Evolutionary conservation across 2,888 invertebrate species (phyloP).

Genomic region (Adelphocoris suturalis): DNA sequence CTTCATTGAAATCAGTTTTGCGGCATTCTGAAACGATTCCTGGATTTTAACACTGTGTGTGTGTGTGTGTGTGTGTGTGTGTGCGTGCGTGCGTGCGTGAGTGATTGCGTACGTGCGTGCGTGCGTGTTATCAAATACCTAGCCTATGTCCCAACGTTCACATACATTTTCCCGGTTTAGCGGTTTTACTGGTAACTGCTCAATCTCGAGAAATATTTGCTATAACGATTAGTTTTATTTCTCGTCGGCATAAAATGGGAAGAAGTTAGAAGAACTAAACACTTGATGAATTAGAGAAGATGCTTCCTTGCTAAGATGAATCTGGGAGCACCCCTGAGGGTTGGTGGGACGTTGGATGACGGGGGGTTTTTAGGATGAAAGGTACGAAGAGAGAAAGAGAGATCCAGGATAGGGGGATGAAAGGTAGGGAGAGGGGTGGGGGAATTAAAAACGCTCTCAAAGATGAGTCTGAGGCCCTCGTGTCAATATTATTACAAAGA

Average conservation of each 20-base stretch:
- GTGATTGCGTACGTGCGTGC: too few species aligned
- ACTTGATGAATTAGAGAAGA: slow-evolving; percentile 67
- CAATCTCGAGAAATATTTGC: too few species aligned
- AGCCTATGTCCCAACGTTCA: too few species aligned
- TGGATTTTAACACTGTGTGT: too few species aligned
- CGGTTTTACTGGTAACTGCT: too few species aligned
- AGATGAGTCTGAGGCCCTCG: slow-evolving; percentile 69
- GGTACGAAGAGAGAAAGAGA: background rate
- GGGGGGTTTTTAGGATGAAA: slow-evolving; percentile 37
- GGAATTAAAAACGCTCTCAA: slow-evolving; percentile 72
- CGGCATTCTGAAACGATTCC: too few species aligned
- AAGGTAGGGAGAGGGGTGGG: slow-evolving; percentile 32
- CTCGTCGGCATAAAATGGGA: background rate
- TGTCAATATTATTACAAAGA: slow-evolving; percentile 73
- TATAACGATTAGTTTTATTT: too few species aligned
- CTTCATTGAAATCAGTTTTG: too few species aligned
- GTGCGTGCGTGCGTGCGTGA: too few species aligned
- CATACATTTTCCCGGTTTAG: too few species aligned
- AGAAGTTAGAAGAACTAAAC: slow-evolving; percentile 53
- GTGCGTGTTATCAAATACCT: too few species aligned
- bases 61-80: too few species aligned
- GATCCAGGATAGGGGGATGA: slow-evolving; percentile 6
- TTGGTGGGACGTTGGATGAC: slow-evolving; percentile 25
- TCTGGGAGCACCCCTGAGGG: slow-evolving; percentile 36
- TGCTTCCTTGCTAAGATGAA: slow-evolving; percentile 67